phyloP scores from a whole-genome alignment of 2,888 invertebrate species.

The Amphipoea oculea region DNA sequence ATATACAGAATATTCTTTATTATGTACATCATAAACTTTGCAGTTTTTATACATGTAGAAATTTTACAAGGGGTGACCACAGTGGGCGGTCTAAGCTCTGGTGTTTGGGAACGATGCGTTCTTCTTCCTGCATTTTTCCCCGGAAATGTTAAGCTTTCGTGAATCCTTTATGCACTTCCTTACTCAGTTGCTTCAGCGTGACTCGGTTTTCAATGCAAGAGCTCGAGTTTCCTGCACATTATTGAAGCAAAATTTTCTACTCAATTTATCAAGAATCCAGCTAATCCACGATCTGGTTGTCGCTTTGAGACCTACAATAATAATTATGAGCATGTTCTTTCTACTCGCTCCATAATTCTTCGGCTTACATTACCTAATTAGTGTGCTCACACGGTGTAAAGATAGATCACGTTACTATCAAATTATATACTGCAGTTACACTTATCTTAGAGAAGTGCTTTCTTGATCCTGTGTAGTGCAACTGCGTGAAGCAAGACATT shows the following conservation, averaged over 20 bases:
- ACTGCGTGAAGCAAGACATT: conserved; percentile 35
- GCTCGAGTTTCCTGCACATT: neutral
- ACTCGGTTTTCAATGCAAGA: neutral
- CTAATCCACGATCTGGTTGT: conserved; percentile 30
- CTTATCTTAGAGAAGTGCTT: conserved; percentile 58
- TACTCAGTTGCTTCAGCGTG: neutral
- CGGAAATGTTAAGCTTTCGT: neutral
- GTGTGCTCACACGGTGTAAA: conserved; percentile 65
- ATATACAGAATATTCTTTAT: neutral
- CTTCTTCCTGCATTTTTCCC: neutral
- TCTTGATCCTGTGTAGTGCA: conserved; percentile 47
- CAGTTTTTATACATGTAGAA: neutral
- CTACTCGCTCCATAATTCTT: conserved; percentile 41
- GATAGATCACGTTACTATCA: conserved; percentile 65
- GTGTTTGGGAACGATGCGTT: neutral
- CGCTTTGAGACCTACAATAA: conserved; percentile 27
- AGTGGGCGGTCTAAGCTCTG: neutral
- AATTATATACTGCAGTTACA: conserved; percentile 56
- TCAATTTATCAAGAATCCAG: conserved; percentile 26
- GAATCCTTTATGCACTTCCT: neutral
- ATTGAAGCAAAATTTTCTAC: conserved; percentile 8
- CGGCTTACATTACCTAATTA: conserved; percentile 63
- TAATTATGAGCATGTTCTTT: conserved; percentile 47
- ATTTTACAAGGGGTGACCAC: neutral
- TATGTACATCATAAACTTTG: neutral